A percentile compares a stretch with the other conserved stretches of the same genome.
These are phyloP conservation scores for Rhingia rostrata DNA, from an alignment of 2,888 invertebrate genomes.

Conservation along the genomic window DNA sequence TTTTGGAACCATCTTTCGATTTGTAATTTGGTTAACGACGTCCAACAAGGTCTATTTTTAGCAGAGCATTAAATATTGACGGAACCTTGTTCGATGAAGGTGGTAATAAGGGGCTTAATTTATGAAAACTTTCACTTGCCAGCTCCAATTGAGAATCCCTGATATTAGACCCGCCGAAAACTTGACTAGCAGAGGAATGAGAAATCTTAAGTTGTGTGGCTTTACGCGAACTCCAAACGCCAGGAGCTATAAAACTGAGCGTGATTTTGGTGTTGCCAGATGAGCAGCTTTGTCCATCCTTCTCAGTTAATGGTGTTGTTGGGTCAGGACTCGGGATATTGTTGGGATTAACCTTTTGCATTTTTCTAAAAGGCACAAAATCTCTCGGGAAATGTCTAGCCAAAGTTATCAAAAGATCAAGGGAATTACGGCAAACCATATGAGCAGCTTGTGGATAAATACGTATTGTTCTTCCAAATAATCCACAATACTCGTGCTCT, in stretches of 20 bases:
- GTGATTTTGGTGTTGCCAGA: slow-evolving; percentile 1
- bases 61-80: slow-evolving; percentile 85
- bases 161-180: background rate
- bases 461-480: slow-evolving; percentile 79
- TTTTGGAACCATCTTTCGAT: slow-evolving; percentile 36
- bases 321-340: background rate
- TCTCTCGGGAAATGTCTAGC: slow-evolving; percentile 92
- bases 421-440: slow-evolving; percentile 88
- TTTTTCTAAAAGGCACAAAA: slow-evolving; percentile 86
- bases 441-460: slow-evolving; percentile 93
- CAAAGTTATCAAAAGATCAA: slow-evolving; percentile 90
- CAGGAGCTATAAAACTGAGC: background rate
- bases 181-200: background rate
- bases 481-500: slow-evolving; percentile 81
- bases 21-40: slow-evolving; percentile 35
- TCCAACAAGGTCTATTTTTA: slow-evolving; percentile 88
- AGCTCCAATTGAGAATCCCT: background rate
- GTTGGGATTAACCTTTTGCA: background rate
- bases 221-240: slow-evolving; percentile 40
- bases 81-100: slow-evolving; percentile 38
- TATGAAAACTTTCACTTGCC: slow-evolving; percentile 24
- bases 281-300: background rate
- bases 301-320: slow-evolving; percentile 13
- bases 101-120: slow-evolving; percentile 5
- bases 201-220: slow-evolving; percentile 54